Evolutionary conservation across 2,797 vertebrate species (phyloP), one percentile per base, ranked within the genome.

Genomic region (Eulemur albifrons): DNA sequence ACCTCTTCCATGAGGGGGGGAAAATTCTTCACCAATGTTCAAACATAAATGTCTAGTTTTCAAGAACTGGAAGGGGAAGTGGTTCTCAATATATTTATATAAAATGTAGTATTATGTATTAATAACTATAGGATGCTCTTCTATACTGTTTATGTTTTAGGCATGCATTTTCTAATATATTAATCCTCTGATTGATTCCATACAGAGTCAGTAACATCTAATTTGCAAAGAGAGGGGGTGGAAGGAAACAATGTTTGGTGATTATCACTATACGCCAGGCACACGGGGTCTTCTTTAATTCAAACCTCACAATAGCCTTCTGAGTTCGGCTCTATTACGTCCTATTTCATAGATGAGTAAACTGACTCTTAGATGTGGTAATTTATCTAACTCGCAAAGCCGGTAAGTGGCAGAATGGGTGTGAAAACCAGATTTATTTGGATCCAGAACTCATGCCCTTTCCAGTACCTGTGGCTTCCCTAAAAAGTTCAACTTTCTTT

Each of bases 401-500:
- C 38, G 86, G 10, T 70, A 45, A 90, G 57, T 67, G 63, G 38
- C 76, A 95, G 30, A 90, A 80, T 17, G 52, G 27, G 13, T 81
- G 61, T 50, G 72, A 84, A 95, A 86, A n/a, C 43, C 32, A 23
- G 40, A 81, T 84, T 85, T 79, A 35, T 40, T 69, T 95, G 77
- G 25, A 13, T 77, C 23, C n/a, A 83, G 84, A 95, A 88, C 8
- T 54, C 61, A 63, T 2, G 15, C 40, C 52, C 23, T 94, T 95
- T 87, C 75, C 54, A 87, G 32, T 38, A 50, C 30, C 27, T 86
- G 15, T 7, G 90, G 57, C 59, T 35, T 43, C 17, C 52, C 50
- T 23, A 45, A n/a, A 77, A 95, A 35, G n/a, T 88, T 87, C 81
- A 85, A 69, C 75, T 77, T 72, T 90, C 82, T 82, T 92, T 83